Evolutionary conservation across 2,113 vertebrate genomes (phyloP), one percentile per base, ranked within the genome.

Genomic region (Chaetodon auriga): DNA sequence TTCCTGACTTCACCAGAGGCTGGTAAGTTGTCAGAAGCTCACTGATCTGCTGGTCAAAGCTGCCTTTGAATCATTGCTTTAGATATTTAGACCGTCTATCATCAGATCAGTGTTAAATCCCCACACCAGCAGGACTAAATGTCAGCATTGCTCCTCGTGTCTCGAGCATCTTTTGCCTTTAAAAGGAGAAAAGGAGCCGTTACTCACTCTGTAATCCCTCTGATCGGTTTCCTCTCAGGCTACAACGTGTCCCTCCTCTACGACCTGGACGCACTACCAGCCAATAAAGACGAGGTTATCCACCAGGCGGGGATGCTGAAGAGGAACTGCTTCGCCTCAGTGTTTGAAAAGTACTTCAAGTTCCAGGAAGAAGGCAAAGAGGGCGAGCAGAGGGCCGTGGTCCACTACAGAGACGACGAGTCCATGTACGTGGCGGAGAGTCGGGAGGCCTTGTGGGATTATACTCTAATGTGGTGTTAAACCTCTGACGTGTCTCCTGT

Each of bases 311-410:
- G 97, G 87, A 98, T 97, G 96, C 95, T 99, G 80, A 99, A 98
- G 91, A 96, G 97, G 88, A 99, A 99, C 94, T 99, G 98, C 93
- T 99, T 99, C 66, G 98, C 98, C 78, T 99, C 98, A 0, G 98
- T 99, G 64, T 99, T 99, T 48, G 98, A 99, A 90, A 99, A 99
- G 87, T 99, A 99, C 90, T 99, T 99, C 92, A 97, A 97, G 86
- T 99, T 99, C 92, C 98, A 99, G 92, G 98, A 98, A 81, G 98
- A 99, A 68, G 98, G 98, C 76, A 97, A 96, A 75, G 98, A 99
- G 87, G 98, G 98, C 72, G 98, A 99, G 93, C 94, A 92, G 87
- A 96, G 98, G 85, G 98, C 98, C 0, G 97, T 99, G 84, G 97
- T 99, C 90, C 98, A 99, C 95, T 99, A 99, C 95, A 96, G 98